Evolutionary conservation across 2,888 invertebrate species (phyloP).

Genomic region (Aricia artaxerxes): DNA sequence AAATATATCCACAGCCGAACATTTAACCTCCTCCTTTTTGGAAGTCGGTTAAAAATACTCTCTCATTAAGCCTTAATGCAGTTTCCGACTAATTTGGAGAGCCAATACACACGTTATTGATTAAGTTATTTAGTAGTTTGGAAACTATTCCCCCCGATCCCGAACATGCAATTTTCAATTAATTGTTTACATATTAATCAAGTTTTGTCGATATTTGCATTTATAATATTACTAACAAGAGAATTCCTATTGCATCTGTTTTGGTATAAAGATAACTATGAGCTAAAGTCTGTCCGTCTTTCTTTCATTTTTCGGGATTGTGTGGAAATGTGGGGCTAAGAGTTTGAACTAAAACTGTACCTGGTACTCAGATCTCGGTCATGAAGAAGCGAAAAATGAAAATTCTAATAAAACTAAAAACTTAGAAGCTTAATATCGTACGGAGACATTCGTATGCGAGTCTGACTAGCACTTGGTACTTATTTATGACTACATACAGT

Average conservation of each 20-base stretch:
- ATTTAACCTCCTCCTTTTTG: no score
- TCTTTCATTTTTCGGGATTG: no score
- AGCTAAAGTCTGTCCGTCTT: no score
- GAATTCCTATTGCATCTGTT: no score
- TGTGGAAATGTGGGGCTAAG: no score
- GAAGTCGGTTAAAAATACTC: background rate
- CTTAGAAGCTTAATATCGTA: background rate
- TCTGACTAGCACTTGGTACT: background rate
- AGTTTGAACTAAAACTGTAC: no score
- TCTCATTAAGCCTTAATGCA: background rate
- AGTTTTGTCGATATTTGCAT: background rate
- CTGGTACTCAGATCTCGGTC: no score
- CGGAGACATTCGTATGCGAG: no score
- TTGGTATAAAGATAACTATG: no score
- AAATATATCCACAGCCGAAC: no score
- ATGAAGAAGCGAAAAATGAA: no score
- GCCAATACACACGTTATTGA: background rate
- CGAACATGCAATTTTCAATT: constrained; percentile 1
- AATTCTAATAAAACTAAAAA: no score
- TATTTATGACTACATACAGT: background rate
- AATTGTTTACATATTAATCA: background rate
- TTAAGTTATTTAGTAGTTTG: constrained; percentile 10
- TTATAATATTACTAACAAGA: background rate
- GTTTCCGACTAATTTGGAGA: background rate
- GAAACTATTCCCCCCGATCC: background rate